These are phyloP conservation scores for Lagopus muta DNA, from an alignment of 2,113 vertebrate genomes.

Conservation along the genomic window DNA sequence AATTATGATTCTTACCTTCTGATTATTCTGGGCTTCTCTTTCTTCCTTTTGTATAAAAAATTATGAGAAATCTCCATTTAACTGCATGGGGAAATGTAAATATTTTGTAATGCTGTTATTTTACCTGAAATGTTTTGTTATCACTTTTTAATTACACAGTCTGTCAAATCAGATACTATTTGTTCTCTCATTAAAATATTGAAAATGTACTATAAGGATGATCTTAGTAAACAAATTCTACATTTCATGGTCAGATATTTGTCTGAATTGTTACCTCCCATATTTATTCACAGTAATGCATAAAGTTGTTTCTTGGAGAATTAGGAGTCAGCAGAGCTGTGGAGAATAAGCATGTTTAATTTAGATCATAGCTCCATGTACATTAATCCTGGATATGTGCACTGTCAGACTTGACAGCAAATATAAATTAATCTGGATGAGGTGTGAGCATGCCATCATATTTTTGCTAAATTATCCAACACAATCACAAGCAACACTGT, in stretches of 20 bases:
- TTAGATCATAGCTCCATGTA: background rate
- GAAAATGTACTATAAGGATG: background rate
- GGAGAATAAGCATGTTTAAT: slow-evolving; percentile 3
- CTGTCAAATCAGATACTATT: background rate
- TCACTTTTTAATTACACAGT: background rate
- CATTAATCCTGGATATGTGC: slow-evolving; percentile 24
- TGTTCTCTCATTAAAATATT: background rate
- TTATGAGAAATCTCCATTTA: background rate
- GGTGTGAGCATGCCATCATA: background rate
- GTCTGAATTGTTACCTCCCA: background rate
- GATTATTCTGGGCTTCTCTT: background rate
- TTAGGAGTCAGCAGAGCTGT: background rate
- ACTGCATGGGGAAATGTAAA: background rate
- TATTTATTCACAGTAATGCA: slow-evolving; percentile 9
- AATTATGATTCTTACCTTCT: background rate
- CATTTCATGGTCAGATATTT: background rate
- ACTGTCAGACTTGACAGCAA: slow-evolving; percentile 4
- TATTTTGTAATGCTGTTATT: background rate
- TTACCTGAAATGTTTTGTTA: background rate
- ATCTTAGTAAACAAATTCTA: background rate
- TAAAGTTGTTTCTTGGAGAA: background rate
- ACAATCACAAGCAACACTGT: background rate
- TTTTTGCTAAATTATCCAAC: slow-evolving; percentile 7
- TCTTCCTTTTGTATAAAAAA: background rate
- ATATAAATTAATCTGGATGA: slow-evolving; percentile 28